These are phyloP conservation scores for Apantesis nais DNA, from an alignment of 2,888 invertebrate species.

Conservation along the genomic window DNA sequence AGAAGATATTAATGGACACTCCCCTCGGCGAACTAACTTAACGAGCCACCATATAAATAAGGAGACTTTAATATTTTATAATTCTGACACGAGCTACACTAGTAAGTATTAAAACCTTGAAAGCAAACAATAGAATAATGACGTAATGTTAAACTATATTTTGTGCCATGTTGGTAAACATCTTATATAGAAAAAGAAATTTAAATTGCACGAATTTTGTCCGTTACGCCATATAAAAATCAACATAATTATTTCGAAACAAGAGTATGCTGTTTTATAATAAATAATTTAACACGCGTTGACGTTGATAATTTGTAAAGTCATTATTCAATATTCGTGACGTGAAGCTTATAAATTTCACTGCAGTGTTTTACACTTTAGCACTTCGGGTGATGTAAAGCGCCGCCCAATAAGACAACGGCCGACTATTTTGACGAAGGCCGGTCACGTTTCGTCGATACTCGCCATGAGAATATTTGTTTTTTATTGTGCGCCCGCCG, in stretches of 20 bases:
- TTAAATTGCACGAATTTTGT: constrained; percentile 23
- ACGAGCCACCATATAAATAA: constrained; percentile 84
- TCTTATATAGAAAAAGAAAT: constrained; percentile 27
- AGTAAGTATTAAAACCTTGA: constrained; percentile 50
- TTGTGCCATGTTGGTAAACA: constrained; percentile 30
- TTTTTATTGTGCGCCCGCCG: constrained; percentile 82
- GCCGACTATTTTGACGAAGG: constrained; percentile 84
- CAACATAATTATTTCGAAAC: constrained; percentile 51
- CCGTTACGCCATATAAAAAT: constrained; percentile 39
- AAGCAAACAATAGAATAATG: constrained; percentile 53
- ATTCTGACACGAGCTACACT: constrained; percentile 61
- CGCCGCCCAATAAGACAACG: constrained; percentile 82
- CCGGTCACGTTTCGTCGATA: constrained; percentile 85
- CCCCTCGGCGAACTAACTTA: constrained; percentile 83
- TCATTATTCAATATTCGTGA: constrained; percentile 84
- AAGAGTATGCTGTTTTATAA: constrained; percentile 48
- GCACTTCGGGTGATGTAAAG: constrained; percentile 79
- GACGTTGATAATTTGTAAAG: constrained; percentile 74
- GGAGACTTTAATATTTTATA: constrained; percentile 75
- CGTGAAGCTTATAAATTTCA: constrained; percentile 80
- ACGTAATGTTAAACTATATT: constrained; percentile 46
- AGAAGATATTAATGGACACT: constrained; percentile 81
- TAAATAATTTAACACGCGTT: constrained; percentile 65
- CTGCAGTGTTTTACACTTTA: constrained; percentile 84
- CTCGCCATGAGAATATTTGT: constrained; percentile 85